These are phyloP conservation scores for Microcebus jonahi DNA, from an alignment of 2,113 vertebrate genomes.

Conservation along the genomic window DNA sequence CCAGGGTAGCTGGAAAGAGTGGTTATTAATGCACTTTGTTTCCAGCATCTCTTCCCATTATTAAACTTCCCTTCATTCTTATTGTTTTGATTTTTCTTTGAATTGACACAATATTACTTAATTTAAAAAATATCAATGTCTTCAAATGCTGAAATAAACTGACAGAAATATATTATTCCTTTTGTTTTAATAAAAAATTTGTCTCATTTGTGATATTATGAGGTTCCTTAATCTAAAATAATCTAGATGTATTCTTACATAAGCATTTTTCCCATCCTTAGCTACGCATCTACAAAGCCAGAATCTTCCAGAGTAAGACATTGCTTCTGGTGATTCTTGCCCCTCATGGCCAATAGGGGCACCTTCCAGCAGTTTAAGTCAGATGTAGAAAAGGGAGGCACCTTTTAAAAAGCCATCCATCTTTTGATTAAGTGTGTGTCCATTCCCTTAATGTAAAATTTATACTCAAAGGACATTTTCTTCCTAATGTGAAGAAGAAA, in stretches of 20 bases:
- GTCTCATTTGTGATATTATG: background rate
- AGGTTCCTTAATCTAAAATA: constrained; percentile 25
- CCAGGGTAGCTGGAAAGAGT: background rate
- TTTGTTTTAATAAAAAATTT: constrained; percentile 27
- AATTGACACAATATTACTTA: background rate
- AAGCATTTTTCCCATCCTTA: background rate
- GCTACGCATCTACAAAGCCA: background rate
- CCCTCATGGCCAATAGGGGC: background rate
- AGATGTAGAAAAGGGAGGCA: background rate
- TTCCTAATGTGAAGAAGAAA: constrained; percentile 15
- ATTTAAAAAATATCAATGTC: background rate
- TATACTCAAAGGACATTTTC: constrained; percentile 12
- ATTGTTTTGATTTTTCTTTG: constrained; percentile 52
- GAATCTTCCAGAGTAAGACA: background rate
- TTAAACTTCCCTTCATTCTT: background rate
- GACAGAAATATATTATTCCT: background rate
- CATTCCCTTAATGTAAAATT: background rate
- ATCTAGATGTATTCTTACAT: background rate
- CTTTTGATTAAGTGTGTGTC: background rate
- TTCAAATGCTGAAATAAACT: constrained; percentile 40
- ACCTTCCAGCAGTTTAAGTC: background rate
- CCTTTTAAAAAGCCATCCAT: background rate
- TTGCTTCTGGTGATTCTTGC: constrained; percentile 4
- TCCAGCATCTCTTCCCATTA: background rate
- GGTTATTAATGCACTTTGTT: background rate